Base-by-base conservation (phyloP, 1,140 invertebrate species). In the Plutomurus gul region DNA sequence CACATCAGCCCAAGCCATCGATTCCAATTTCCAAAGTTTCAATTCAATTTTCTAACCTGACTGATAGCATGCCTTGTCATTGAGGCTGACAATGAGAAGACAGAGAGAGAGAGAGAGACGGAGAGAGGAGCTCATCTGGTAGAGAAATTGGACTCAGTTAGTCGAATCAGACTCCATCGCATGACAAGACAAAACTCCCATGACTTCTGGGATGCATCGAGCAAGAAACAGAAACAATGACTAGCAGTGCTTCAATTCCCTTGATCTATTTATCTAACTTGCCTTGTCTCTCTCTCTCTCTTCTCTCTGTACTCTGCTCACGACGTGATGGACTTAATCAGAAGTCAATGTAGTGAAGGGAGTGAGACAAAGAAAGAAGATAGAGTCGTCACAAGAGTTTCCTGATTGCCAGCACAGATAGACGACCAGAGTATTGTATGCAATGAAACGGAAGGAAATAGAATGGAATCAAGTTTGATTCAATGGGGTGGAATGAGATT, bases 1-100 rank as follows among this genome's bases (percentile, higher is more conserved):
- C 56, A 13, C 56, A 65, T 65, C 56, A 65, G 27, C 27, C 30
- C 56, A 65, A 65, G 56, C 56, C 27, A 65, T 65, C 56, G 56
- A 65, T 65, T 65, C 56, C 56, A 65, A 65, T 65, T 65, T 65
- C 56, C 56, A 65, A 65, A 65, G 56, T 65, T 65, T 65, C 56
- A 65, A 65, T 65, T 65, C 56, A 65, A 65, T 65, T 65, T 30
- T 36, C 7, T 51, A 18, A 51, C 10, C 47, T 51, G 18, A 51
- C 20, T 51, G 16, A 47, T 47, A 47, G 37, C 6, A 39, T 39
- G 37, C n/a, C n/a, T n/a, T n/a, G n/a, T n/a, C n/a, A 39, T 39
- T 39, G 37, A 39, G 13, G 37, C 13, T 13, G 6, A 16, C 1
- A 47, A 2, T 3, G 16, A 47, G 20, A 51, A 22, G 47, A 10